Base-by-base conservation (phyloP, 1,140 invertebrate genomes). In the Ceratitis capitata region DNA sequence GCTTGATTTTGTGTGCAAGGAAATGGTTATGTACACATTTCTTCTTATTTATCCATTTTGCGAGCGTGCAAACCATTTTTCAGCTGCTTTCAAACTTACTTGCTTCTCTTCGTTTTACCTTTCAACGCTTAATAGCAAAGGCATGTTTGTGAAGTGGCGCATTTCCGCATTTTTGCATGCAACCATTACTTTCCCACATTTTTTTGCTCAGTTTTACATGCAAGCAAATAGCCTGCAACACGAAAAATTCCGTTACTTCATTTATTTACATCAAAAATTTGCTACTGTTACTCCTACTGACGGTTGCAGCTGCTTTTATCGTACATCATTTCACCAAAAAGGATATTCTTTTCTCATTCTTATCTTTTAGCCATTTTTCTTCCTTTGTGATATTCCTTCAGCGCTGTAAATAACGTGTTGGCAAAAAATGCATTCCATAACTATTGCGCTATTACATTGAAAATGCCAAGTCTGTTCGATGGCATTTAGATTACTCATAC, bases 61-160 rank as follows among this genome's bases (percentile, higher is more conserved):
- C n/a, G 64, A n/a, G 39, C 51, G 6, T 23, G n/a, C 51, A 78
- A 23, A 47, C 3, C 5, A 9, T 45, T 47, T 12, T 26, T 39
- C 64, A 39, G 35, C 69, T 78, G 69, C 69, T 42, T n/a, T 23
- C 12, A 23, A 78, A 78, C 45, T 42, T 23, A n/a, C 69, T 78
- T 78, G 23, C 39, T 26, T 78, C 14, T 9, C 45, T 78, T 47
- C 16, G 42, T n/a, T n/a, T n/a, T n/a, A n/a, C 69, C 69, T 45
- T 47, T 23, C 42, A 42, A 35, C 69, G 16, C 39, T 78, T 78
- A 78, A 78, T 78, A 39, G 69, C 69, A 78, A 78, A 78, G 69
- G 39, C 69, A 78, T 78, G 69, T 78, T 78, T 78, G 69, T 78
- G 69, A 78, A 78, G 69, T 78, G 69, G 69, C 69, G 69, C 69